A percentile compares a stretch with the other conserved stretches of the same genome.
These are phyloP conservation scores for Ceyx melanurus DNA, from an alignment of 2,113 vertebrate species.

Conservation along the genomic window DNA sequence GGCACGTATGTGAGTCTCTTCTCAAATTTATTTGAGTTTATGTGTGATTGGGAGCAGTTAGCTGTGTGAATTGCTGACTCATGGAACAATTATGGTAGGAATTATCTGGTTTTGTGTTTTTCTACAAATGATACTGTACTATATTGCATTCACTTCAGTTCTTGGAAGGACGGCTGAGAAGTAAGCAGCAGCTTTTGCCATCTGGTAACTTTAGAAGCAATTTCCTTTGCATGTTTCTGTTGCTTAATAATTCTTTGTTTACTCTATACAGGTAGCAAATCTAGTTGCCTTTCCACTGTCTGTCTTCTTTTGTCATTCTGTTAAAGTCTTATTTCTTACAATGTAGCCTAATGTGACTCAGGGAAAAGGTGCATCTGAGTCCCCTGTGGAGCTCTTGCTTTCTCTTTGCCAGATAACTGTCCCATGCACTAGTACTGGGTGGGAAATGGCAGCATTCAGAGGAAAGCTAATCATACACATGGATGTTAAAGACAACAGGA, in stretches of 20 bases:
- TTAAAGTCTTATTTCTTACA: not conserved
- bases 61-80: slow-evolving; percentile 69
- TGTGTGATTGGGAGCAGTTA: slow-evolving; percentile 70
- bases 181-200: slow-evolving; percentile 48
- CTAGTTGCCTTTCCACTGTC: not conserved
- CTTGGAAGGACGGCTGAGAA: slow-evolving; percentile 31
- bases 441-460: not conserved
- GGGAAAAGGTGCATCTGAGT: not conserved
- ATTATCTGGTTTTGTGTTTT: slow-evolving; percentile 26
- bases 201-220: slow-evolving; percentile 48
- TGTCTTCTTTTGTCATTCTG: not conserved
- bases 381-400: not conserved
- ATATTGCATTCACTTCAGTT: not conserved
- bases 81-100: slow-evolving; percentile 61
- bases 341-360: not conserved
- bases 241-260: slow-evolving; percentile 19
- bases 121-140: slow-evolving; percentile 36
- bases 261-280: not conserved
- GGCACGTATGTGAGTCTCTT: slow-evolving; percentile 53
- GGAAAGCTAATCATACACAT: not conserved
- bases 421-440: not conserved
- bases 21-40: slow-evolving; percentile 61
- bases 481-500: not conserved
- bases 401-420: not conserved
- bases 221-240: slow-evolving; percentile 1